These are phyloP conservation scores for Ligdia adustata DNA, from an alignment of 2,888 invertebrate species.

Conservation along the genomic window DNA sequence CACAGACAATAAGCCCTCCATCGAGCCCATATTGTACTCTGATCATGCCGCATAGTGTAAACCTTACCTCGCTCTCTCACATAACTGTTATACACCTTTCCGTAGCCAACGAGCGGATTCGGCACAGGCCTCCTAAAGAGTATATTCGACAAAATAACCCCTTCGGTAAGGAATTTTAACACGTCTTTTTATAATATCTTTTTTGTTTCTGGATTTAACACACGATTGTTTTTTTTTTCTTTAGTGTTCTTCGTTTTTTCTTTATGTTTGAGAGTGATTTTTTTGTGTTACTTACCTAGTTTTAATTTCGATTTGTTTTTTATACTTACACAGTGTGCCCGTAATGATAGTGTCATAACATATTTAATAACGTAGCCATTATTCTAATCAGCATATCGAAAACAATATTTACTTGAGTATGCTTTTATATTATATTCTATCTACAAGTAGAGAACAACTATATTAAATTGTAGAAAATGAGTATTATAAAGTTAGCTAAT, in stretches of 20 bases:
- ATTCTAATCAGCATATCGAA: slow-evolving; percentile 68
- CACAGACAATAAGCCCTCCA: slow-evolving; percentile 72
- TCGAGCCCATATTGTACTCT: slow-evolving; percentile 69
- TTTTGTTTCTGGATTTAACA: slow-evolving; percentile 66
- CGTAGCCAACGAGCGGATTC: slow-evolving; percentile 84
- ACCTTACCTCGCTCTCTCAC: slow-evolving; percentile 80
- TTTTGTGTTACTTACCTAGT: slow-evolving; percentile 67
- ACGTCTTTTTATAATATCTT: slow-evolving; percentile 74
- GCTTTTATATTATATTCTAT: slow-evolving; percentile 64
- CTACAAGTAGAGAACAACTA: slow-evolving; percentile 67
- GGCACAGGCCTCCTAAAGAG: slow-evolving; percentile 85
- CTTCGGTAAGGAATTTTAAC: slow-evolving; percentile 85
- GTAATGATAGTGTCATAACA: slow-evolving; percentile 69
- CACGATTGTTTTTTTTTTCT: slow-evolving; percentile 52
- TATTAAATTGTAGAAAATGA: slow-evolving; percentile 58
- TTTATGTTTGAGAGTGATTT: slow-evolving; percentile 60
- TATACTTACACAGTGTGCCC: slow-evolving; percentile 76
- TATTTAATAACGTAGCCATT: slow-evolving; percentile 70
- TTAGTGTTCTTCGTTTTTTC: slow-evolving; percentile 66
- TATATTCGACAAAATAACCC: slow-evolving; percentile 85
- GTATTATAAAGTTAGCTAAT: slow-evolving; percentile 60
- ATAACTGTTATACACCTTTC: slow-evolving; percentile 84
- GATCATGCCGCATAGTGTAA: slow-evolving; percentile 76
- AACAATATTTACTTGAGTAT: slow-evolving; percentile 74
- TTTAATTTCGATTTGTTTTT: slow-evolving; percentile 54